Base-by-base conservation (phyloP, 1,140 invertebrate genomes). In the Rhyzopertha dominica region DNA sequence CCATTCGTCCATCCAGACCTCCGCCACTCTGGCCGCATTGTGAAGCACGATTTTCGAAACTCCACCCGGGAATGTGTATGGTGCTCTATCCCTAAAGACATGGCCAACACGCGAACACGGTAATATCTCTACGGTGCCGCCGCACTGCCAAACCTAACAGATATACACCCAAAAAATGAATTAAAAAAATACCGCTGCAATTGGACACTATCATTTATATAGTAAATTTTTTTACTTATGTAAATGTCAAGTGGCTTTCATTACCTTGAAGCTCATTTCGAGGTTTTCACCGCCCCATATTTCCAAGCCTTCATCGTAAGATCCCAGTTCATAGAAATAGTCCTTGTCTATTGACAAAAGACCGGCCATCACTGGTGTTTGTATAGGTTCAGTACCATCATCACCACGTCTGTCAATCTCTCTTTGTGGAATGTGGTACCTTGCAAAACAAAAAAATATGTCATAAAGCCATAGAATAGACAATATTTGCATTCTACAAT, bases 81-180 rank as follows among this genome's bases (percentile, higher is more conserved):
- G 92, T 3, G 89, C 92, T 26, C 88, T 89, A 70, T 88, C 93
- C 58, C 95, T 78, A 66, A 99, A 99, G n/a, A 99, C 79, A 68
- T 99, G 96, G 0, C 94, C 96, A 0, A 99, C 95, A 63, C 95
- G 88, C 7, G 93, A 96, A 66, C 96, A 99, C 0, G 95, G 91
- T 0, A 85, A 83, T 31, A 98, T 97, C 71, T 98, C 91, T 0
- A 99, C 79, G 31, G 77, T 78, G 0, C 95, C 96, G 1, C 95
- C 96, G 65, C 95, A 99, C 73, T 96, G 94, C 96, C 97, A 99
- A n/a, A n/a, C n/a, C n/a, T n/a, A n/a, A n/a, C n/a, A n/a, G n/a
- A n/a, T n/a, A n/a, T n/a, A n/a, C n/a, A n/a, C n/a, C n/a, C n/a
- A n/a, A n/a, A n/a, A n/a, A n/a, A n/a, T n/a, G n/a, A n/a, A n/a